Evolutionary conservation across 2,113 vertebrate genomes (phyloP), one percentile per base, ranked within the genome.

Genomic region (Lipotes vexillifer): DNA sequence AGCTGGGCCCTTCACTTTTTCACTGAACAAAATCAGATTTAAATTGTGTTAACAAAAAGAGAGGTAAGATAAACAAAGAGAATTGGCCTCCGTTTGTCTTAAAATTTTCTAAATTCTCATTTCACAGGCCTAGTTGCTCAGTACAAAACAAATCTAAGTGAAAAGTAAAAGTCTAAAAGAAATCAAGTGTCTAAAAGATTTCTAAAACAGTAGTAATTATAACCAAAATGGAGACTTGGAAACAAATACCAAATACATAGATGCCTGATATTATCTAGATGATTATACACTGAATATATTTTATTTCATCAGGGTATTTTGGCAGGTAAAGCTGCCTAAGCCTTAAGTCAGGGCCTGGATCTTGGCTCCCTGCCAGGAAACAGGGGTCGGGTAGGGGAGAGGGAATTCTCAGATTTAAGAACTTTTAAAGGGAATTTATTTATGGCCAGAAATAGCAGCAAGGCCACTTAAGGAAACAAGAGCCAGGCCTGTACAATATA

Each of bases 41-140:
- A 87, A 82, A 75, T 82, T 63, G 61, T 75, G 21, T 72, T 94
- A 65, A 72, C 69, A 94, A 57, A 82, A 41, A 61, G 12, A 84
- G 5, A 90, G 18, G 6, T 27, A 36, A 65, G 71, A 52, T 74
- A 52, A 93, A 55, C 1, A 68, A 88, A 36, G 38, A 92, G 66
- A 77, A 77, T 82, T 12, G 23, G 36, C 57, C 15, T 68, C 21
- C 10, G 10, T 59, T 57, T 52, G 49, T 44, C 61, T 93, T 31
- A 21, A 77, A n/a, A 4, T 75, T 41, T 81, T 78, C 6, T 27
- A 44, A 92, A 72, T 38, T 36, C 36, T 71, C 69, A 29, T 59
- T 29, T 65, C 55, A 25, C 61, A 61, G 21, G 3, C 74, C 74
- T 33, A 82, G 17, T 44, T 93, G 1, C 41, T 65, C 61, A 59